phyloP scores from a whole-genome alignment of 2,888 invertebrate species.

The Oxycera nigricornis region DNA sequence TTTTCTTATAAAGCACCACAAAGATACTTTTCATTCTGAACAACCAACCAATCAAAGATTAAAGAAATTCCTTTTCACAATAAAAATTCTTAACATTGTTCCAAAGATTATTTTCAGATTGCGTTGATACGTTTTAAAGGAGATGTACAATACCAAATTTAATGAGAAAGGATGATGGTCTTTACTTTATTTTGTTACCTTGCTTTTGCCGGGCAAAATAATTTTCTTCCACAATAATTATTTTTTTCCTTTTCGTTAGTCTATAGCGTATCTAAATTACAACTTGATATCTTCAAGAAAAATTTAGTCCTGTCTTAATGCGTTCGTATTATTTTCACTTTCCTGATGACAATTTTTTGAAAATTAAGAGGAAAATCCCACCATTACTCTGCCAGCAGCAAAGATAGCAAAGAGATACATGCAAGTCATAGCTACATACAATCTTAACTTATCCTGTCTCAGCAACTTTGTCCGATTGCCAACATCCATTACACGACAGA shows the following conservation, averaged over 20 bases:
- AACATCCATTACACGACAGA: constrained; percentile 9
- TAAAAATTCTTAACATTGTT: no score
- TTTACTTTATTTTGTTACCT: no score
- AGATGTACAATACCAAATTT: no score
- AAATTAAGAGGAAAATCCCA: not conserved
- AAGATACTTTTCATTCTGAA: no score
- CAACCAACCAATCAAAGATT: no score
- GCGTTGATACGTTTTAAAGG: no score
- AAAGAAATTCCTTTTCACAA: no score
- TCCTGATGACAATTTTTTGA: not conserved
- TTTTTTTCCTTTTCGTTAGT: not conserved
- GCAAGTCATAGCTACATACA: not conserved
- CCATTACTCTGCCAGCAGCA: not conserved
- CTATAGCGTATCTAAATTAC: not conserved
- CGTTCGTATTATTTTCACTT: not conserved
- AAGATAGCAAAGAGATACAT: not conserved
- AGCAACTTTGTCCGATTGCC: constrained; percentile 20
- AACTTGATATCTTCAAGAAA: not conserved
- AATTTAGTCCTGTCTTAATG: not conserved
- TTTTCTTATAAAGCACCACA: no score
- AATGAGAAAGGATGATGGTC: no score
- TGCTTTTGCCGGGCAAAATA: no score
- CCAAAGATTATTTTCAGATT: no score
- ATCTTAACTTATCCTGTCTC: constrained; percentile 6
- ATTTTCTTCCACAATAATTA: not conserved